These are phyloP conservation scores for Xerus rutilus DNA, from an alignment of 2,797 vertebrate species.

Conservation along the genomic window DNA sequence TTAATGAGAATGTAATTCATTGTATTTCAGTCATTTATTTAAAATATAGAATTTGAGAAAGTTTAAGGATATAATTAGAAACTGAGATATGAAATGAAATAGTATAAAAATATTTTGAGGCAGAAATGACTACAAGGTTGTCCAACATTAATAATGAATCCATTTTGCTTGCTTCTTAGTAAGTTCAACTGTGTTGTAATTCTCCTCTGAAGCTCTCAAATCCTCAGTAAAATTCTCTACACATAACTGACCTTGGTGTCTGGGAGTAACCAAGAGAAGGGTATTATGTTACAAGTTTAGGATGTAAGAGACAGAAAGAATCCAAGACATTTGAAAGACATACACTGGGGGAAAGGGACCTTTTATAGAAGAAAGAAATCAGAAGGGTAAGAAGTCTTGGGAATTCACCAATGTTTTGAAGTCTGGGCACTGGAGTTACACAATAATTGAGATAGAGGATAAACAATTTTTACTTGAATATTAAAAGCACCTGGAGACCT, in stretches of 20 bases:
- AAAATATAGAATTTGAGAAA: slow-evolving; percentile 8
- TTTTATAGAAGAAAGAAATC: neutral
- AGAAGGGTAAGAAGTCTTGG: neutral
- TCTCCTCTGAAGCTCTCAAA: neutral
- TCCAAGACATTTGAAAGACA: neutral
- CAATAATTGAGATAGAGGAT: neutral
- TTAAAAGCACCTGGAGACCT: neutral
- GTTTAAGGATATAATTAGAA: neutral
- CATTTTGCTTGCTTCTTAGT: neutral
- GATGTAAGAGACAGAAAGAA: neutral
- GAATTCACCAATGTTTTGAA: neutral
- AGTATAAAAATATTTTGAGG: neutral
- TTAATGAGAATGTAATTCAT: neutral
- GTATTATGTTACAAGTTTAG: neutral
- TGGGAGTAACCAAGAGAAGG: neutral
- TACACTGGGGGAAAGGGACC: neutral
- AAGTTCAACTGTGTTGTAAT: neutral
- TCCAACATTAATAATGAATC: neutral
- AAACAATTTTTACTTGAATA: neutral
- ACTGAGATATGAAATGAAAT: neutral
- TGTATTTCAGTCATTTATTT: neutral
- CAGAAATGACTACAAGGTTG: neutral
- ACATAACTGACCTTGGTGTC: neutral
- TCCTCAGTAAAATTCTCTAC: neutral
- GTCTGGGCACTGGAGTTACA: too few species aligned